These are phyloP conservation scores for Pseudomyrmex sp. DNA, from an alignment of 1,140 invertebrate species.

Conservation along the genomic window DNA sequence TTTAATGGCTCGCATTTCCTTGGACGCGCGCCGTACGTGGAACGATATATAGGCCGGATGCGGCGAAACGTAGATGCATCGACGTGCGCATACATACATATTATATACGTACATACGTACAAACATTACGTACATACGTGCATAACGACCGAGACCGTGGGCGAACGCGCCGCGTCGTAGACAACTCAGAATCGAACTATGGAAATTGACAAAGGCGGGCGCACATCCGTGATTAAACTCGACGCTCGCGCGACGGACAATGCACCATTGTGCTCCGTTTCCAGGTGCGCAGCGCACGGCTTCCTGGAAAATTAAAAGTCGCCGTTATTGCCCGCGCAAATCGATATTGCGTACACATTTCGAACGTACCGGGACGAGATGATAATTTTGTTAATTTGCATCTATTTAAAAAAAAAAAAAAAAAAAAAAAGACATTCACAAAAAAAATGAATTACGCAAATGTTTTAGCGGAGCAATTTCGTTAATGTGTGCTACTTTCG, in stretches of 20 bases:
- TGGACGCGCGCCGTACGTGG: constrained; percentile 24
- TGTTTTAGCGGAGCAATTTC: background rate
- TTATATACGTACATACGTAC: too few relatives aligned
- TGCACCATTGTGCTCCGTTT: constrained; percentile 75
- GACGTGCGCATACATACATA: background rate
- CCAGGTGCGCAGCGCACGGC: constrained; percentile 70
- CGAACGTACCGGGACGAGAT: background rate
- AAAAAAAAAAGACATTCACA: background rate
- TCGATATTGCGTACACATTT: constrained; percentile 2
- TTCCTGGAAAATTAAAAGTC: constrained; percentile 75
- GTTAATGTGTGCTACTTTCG: constrained; percentile 17
- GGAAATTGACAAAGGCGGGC: constrained; percentile 79
- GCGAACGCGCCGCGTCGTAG: constrained; percentile 57
- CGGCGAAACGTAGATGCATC: constrained; percentile 56
- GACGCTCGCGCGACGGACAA: constrained; percentile 76
- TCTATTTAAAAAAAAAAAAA: background rate
- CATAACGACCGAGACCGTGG: constrained; percentile 62
- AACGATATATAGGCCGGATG: constrained; percentile 39
- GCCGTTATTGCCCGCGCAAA: constrained; percentile 2
- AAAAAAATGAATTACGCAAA: background rate
- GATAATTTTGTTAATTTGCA: background rate
- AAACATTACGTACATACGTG: background rate
- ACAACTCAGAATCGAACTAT: constrained; percentile 71
- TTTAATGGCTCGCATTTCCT: constrained; percentile 51
- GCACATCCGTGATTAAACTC: constrained; percentile 78